These are phyloP conservation scores for Podarcis muralis DNA, from an alignment of 2,113 vertebrate species.

Conservation along the genomic window DNA sequence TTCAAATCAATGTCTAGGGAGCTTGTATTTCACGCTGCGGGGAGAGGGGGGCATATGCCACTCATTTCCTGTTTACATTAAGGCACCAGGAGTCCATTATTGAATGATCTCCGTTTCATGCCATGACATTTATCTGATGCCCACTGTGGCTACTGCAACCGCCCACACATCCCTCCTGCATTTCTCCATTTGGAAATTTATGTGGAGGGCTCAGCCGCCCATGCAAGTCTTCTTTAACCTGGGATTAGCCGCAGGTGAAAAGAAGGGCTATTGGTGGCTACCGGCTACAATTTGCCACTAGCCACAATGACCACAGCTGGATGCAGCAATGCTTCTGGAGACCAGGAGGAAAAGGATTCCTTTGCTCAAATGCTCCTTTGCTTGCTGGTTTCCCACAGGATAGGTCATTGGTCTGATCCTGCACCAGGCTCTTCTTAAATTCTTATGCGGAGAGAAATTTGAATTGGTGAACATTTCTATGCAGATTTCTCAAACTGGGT, in stretches of 20 bases:
- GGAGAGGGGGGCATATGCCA: not conserved
- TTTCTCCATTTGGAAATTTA: too few relatives aligned
- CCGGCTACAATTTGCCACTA: too few relatives aligned
- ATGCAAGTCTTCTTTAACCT: not conserved
- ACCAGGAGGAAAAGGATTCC: too few relatives aligned
- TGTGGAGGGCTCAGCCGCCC: not conserved
- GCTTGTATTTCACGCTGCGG: not conserved
- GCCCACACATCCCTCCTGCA: rapidly evolving
- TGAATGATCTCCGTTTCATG: not conserved
- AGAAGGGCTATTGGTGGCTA: not conserved
- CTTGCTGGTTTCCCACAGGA: too few relatives aligned
- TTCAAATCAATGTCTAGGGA: not conserved
- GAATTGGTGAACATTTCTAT: too few relatives aligned
- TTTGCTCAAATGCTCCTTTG: too few relatives aligned
- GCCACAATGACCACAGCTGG: too few relatives aligned
- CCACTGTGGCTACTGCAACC: not conserved
- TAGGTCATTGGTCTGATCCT: too few relatives aligned
- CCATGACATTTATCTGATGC: not conserved
- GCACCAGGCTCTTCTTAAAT: too few relatives aligned
- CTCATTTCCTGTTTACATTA: constrained; percentile 4
- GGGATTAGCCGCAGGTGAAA: not conserved
- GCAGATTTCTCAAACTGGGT: too few relatives aligned
- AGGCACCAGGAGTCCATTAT: rapidly evolving
- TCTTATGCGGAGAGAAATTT: too few relatives aligned
- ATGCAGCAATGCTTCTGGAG: too few relatives aligned